Conservation (phyloP, 2,888 invertebrate species). For the Colletes collaris region DNA sequence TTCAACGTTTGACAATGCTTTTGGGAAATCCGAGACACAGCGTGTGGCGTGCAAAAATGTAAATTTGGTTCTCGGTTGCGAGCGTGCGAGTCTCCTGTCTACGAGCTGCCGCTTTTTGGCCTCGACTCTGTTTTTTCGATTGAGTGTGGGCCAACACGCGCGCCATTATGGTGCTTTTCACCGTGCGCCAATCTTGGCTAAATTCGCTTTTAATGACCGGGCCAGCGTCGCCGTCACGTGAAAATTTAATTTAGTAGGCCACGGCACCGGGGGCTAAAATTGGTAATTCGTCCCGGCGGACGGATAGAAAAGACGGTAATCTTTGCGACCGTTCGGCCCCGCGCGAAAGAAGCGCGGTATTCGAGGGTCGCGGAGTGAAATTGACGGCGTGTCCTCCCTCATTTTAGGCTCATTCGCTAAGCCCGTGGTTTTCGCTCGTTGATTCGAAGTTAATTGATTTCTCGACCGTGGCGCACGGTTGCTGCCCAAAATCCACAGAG, state of each 20-base stretch:
- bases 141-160: constrained; percentile 44
- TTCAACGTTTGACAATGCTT: too few species aligned
- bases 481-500: too few species aligned
- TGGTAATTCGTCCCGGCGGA: constrained; percentile 60
- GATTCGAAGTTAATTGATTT: constrained; percentile 35
- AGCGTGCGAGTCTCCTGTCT: constrained; percentile 24
- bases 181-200: constrained; percentile 67
- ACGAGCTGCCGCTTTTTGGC: constrained; percentile 45
- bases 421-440: constrained; percentile 1
- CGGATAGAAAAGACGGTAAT: constrained; percentile 47
- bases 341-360: not conserved
- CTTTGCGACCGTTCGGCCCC: constrained; percentile 38
- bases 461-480: too few species aligned
- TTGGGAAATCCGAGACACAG: too few species aligned
- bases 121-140: constrained; percentile 13
- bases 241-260: constrained; percentile 68
- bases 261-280: constrained; percentile 44
- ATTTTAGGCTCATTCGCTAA: constrained; percentile 17
- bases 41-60: constrained; percentile 66
- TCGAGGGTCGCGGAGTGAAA: not conserved
- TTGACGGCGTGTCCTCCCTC: constrained; percentile 14
- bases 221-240: constrained; percentile 68
- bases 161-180: constrained; percentile 60
- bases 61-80: constrained; percentile 59
- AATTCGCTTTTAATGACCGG: constrained; percentile 77